Conservation (phyloP, 2,113 vertebrate species). For the Pygoscelis antarcticus region DNA sequence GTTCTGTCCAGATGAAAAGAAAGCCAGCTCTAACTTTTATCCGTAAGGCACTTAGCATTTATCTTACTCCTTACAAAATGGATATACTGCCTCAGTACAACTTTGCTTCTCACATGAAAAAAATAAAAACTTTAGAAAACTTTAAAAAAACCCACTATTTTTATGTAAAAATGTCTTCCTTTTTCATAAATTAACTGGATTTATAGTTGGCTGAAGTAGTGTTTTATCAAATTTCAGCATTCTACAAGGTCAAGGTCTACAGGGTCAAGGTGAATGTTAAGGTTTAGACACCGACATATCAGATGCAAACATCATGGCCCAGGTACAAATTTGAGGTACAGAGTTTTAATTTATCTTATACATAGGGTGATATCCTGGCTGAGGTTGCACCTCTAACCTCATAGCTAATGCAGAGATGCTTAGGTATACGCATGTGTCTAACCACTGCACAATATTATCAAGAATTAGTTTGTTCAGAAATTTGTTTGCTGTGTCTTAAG, state of each 20-base stretch:
- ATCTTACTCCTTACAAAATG: background rate
- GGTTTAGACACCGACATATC: background rate
- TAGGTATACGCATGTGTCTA: background rate
- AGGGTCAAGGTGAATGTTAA: background rate
- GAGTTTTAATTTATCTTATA: background rate
- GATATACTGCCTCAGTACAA: background rate
- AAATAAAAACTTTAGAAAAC: background rate
- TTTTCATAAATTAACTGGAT: background rate
- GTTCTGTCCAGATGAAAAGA: background rate
- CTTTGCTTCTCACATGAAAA: background rate
- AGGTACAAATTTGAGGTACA: background rate
- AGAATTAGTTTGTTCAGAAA: background rate
- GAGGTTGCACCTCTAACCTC: background rate
- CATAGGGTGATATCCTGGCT: background rate
- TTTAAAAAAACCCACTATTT: background rate
- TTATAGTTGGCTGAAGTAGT: background rate
- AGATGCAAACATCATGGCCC: background rate
- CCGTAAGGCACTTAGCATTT: background rate
- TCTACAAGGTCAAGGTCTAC: background rate
- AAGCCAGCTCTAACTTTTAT: background rate
- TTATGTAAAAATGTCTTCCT: background rate
- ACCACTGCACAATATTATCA: background rate
- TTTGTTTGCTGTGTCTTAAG: background rate
- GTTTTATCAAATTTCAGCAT: background rate
- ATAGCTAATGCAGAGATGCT: background rate